phyloP scores from a whole-genome alignment of 2,888 invertebrate species.

The Biston betularia region DNA sequence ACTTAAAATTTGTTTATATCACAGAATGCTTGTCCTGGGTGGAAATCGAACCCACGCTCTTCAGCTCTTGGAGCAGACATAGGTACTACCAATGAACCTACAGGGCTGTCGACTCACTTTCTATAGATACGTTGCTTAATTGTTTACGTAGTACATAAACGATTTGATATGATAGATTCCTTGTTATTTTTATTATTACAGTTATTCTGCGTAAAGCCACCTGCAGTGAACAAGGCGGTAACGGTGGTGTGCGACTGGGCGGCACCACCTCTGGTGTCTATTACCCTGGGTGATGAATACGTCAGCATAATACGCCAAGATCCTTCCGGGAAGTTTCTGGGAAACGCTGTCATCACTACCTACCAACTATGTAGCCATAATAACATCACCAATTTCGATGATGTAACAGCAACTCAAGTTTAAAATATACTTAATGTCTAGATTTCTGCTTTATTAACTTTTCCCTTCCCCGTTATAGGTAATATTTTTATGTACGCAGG shows the following conservation, averaged over 20 bases:
- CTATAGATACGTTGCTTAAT: no score
- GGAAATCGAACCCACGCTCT: no score
- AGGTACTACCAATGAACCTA: no score
- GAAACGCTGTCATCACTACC: constrained; percentile 73
- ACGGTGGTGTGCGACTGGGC: constrained; percentile 75
- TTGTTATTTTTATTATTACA: constrained; percentile 44
- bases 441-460: no score
- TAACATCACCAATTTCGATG: constrained; percentile 27
- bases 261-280: constrained; percentile 73
- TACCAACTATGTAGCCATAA: constrained; percentile 72
- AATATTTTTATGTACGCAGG: neutral
- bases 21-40: no score
- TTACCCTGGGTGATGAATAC: constrained; percentile 72
- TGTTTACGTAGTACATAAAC: no score
- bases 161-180: neutral
- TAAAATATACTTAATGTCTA: neutral
- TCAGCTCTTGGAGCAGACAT: no score
- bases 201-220: constrained; percentile 72
- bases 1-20: no score
- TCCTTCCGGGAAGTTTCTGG: constrained; percentile 63
- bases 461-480: no score
- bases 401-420: constrained; percentile 24
- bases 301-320: constrained; percentile 74
- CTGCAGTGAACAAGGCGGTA: constrained; percentile 66
- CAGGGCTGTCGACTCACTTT: no score